Base-by-base conservation (phyloP, 2,888 invertebrate genomes). In the Orchesella flavescens region DNA sequence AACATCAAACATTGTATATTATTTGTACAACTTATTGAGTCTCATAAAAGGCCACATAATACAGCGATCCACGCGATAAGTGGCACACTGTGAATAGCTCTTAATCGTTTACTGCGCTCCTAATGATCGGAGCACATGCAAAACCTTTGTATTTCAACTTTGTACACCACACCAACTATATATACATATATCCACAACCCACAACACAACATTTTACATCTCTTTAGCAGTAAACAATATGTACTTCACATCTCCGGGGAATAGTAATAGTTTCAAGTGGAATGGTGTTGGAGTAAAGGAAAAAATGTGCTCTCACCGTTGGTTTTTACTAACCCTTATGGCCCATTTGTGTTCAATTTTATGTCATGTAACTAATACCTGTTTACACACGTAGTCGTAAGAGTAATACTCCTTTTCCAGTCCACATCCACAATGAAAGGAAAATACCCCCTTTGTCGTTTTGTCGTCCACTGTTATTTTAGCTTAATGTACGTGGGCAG, bases 101-200 rank as follows among this genome's bases (percentile, higher is more conserved):
- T 86, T 87, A 87, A 87, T 87, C 87, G 87, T 87, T 87, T 86
- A 85, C 84, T 84, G 84, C 86, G 84, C 84, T 84, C 84, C 87
- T 87, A 87, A 87, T 87, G 87, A 87, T 85, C 83, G 55, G 71
- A 63, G 63, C 81, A 82, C 87, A 87, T 87, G 87, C 87, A 86
- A 87, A 87, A 86, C 81, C 85, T 84, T 82, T 87, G 85, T 87
- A 65, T 34, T 34, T 4, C n/a, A n/a, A n/a, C n/a, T 34, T 34
- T 34, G 34, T 34, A 34, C n/a, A n/a, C n/a, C n/a, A n/a, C n/a
- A n/a, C n/a, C n/a, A n/a, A n/a, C 34, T 34, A 4, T 34, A 7
- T 34, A 34, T 7, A 34, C 34, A 34, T 7, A 34, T 34, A 34
- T 34, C 34, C 34, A 34, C 2, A 2, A 34, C n/a, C n/a, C n/a